Conservation (phyloP, 64 coral and sea anemone genomes). For the Pocillopora damicornis region DNA sequence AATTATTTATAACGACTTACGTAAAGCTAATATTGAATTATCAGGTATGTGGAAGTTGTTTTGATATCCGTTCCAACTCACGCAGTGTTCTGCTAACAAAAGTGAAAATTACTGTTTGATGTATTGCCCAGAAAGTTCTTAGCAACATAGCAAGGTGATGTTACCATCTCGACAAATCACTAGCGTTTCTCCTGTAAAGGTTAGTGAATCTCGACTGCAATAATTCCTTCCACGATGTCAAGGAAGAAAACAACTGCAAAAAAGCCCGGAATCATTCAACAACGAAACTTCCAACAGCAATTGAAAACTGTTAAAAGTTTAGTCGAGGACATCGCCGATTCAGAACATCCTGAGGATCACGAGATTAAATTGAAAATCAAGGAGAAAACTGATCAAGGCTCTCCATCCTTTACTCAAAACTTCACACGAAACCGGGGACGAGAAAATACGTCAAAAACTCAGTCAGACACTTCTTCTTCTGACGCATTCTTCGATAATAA, state of each 20-base stretch:
- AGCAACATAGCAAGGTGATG: neutral
- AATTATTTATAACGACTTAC: conserved; percentile 8
- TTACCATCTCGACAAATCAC: neutral
- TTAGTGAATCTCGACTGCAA: neutral
- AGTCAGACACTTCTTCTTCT: neutral
- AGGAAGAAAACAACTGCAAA: neutral
- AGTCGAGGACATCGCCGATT: neutral
- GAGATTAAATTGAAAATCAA: neutral
- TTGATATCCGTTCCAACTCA: neutral
- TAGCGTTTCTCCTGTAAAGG: neutral
- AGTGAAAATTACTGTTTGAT: conserved; percentile 5
- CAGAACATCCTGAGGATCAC: conserved; percentile 9
- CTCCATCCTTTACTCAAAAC: neutral
- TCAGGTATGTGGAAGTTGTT: neutral
- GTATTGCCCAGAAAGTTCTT: neutral
- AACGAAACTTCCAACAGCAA: neutral
- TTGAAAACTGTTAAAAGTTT: conserved; percentile 2
- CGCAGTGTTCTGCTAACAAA: conserved; percentile 12
- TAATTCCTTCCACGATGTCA: neutral
- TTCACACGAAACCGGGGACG: neutral
- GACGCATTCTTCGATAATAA: neutral
- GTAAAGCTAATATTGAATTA: conserved; percentile 6
- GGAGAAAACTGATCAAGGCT: neutral
- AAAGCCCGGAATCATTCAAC: neutral
- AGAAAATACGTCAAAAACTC: neutral